Evolutionary conservation across 2,888 invertebrate genomes (phyloP).

Genomic region (Patella depressa): DNA sequence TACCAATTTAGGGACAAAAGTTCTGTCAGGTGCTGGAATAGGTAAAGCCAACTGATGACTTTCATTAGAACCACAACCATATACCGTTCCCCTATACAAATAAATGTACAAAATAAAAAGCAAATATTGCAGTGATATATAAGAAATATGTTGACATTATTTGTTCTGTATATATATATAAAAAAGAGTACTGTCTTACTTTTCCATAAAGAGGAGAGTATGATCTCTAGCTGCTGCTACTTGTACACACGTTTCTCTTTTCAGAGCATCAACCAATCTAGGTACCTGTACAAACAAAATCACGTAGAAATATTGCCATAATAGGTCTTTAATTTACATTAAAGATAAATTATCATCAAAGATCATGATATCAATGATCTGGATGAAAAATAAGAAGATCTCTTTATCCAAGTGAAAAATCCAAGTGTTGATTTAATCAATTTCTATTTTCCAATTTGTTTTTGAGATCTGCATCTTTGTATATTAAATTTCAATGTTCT

Average conservation of each 20-base stretch:
- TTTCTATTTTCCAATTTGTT: too few species aligned
- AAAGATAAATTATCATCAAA: too few species aligned
- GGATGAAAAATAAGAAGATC: too few species aligned
- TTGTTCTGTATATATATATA: too few species aligned
- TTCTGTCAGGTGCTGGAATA: conserved; percentile 73
- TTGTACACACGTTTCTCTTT: conserved; percentile 70
- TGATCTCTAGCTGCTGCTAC: conserved; percentile 79
- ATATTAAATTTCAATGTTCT: too few species aligned
- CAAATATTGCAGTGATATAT: background rate
- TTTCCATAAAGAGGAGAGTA: conserved; percentile 78
- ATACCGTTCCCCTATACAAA: conserved; percentile 76
- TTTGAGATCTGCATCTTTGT: too few species aligned
- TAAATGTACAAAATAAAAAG: conserved; percentile 13
- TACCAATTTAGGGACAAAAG: conserved; percentile 72
- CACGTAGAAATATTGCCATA: background rate
- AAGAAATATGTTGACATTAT: too few species aligned
- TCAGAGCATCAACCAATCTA: conserved; percentile 55
- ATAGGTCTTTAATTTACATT: too few species aligned
- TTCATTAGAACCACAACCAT: conserved; percentile 74
- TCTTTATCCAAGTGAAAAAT: too few species aligned
- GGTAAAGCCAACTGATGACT: conserved; percentile 78
- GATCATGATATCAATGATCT: too few species aligned
- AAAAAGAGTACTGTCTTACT: conserved; percentile 45
- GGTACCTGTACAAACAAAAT: conserved; percentile 56
- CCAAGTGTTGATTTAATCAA: too few species aligned